Evolutionary conservation across 2,888 invertebrate species (phyloP).

Genomic region (Apoderus coryli): DNA sequence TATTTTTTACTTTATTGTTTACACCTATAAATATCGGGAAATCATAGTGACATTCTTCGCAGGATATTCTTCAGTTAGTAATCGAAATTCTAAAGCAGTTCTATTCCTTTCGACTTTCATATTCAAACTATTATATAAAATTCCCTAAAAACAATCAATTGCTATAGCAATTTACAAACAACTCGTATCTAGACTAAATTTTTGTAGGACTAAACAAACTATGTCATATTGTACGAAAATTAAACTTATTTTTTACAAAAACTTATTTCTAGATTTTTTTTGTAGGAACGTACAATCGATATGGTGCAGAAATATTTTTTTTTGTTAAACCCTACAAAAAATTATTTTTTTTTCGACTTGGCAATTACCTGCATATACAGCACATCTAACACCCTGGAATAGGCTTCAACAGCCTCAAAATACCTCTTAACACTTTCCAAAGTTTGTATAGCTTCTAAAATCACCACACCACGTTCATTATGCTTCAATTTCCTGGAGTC

Average conservation of each 20-base stretch:
- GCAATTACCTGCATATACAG: constrained; percentile 51
- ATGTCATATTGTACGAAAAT: no score
- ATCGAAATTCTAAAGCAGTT: constrained; percentile 66
- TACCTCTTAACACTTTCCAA: constrained; percentile 51
- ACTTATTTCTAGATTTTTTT: no score
- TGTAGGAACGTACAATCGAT: no score
- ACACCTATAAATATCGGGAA: no score
- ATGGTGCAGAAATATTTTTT: no score
- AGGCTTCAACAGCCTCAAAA: constrained; percentile 63
- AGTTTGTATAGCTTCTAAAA: constrained; percentile 43
- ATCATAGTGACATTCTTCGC: constrained; percentile 43
- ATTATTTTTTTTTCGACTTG: no score
- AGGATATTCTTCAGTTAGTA: constrained; percentile 58
- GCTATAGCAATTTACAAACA: no score
- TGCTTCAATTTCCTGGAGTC: constrained; percentile 36
- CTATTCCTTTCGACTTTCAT: constrained; percentile 60
- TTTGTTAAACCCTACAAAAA: no score
- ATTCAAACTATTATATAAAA: constrained; percentile 61
- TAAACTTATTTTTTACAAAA: no score
- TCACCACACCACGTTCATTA: constrained; percentile 36
- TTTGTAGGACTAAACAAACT: no score
- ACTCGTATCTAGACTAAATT: no score
- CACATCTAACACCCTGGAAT: constrained; percentile 58
- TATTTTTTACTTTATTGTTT: no score
- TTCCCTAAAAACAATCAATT: constrained; percentile 42